Conservation (phyloP, 1,140 invertebrate species). For the Drosophila busckii region DNA sequence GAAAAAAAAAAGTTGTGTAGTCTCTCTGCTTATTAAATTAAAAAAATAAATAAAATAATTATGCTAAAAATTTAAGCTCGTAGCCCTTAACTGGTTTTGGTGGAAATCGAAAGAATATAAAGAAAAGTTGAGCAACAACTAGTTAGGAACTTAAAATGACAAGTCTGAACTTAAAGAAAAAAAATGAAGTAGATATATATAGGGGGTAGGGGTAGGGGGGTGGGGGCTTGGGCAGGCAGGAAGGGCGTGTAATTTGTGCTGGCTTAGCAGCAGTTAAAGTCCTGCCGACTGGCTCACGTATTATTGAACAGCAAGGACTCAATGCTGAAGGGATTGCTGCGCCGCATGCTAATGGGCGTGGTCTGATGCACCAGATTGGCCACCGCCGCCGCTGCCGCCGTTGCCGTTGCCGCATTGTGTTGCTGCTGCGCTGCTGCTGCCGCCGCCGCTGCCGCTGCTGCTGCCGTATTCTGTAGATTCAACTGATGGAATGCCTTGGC, state of each 20-base stretch:
- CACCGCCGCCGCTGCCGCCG: conserved; percentile 48
- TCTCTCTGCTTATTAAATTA: conserved; percentile 45
- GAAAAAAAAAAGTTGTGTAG: conserved; percentile 30
- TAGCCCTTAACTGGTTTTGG: conserved; percentile 28
- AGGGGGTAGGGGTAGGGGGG: background rate
- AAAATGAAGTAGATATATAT: background rate
- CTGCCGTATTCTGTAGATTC: conserved; percentile 51
- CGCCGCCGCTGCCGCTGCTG: conserved; percentile 20
- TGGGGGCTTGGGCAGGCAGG: too few relatives aligned
- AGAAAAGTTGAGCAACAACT: background rate
- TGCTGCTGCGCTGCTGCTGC: conserved; percentile 37
- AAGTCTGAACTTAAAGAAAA: background rate
- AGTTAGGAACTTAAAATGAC: background rate
- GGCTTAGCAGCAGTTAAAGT: background rate
- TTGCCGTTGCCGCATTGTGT: conserved; percentile 21
- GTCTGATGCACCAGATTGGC: conserved; percentile 79
- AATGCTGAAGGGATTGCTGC: conserved; percentile 90
- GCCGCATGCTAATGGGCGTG: conserved; percentile 81
- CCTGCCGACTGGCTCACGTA: conserved; percentile 80
- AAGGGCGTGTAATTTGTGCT: too few relatives aligned
- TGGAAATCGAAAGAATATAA: background rate
- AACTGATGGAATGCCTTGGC: conserved; percentile 63
- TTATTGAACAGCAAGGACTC: conserved; percentile 87
- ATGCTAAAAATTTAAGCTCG: conserved; percentile 57
- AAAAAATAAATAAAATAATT: conserved; percentile 65